A percentile compares a stretch with the other conserved stretches of the same genome.
phyloP scores from a whole-genome alignment of 2,888 invertebrate genomes.

The Aleiodes alternator region DNA sequence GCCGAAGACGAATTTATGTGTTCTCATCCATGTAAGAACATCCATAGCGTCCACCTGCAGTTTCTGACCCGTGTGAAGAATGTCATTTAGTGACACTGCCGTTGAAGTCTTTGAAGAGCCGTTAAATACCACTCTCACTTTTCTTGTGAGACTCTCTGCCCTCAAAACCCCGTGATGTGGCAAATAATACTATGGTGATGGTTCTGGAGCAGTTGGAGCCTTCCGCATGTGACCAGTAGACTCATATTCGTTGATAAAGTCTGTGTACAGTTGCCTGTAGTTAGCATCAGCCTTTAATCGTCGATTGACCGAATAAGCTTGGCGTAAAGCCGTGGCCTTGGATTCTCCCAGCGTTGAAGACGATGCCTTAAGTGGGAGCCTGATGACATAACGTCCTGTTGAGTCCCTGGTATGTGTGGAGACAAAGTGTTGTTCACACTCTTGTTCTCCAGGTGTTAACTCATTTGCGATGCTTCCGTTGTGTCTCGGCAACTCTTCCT shows the following conservation, averaged over 20 bases:
- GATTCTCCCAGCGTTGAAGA: background rate
- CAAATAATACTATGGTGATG: background rate
- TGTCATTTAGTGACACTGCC: background rate
- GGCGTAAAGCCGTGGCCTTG: background rate
- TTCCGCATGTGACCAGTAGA: background rate
- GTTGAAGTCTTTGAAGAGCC: background rate
- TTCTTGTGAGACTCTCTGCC: background rate
- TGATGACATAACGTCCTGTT: conserved; percentile 13
- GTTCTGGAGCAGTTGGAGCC: background rate
- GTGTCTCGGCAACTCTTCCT: conserved; percentile 11
- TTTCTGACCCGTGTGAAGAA: no score
- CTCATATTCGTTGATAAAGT: conserved; percentile 28
- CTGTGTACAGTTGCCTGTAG: background rate
- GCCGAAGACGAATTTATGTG: no score
- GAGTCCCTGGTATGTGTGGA: conserved; percentile 16
- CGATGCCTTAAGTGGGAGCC: background rate
- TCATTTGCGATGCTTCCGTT: background rate
- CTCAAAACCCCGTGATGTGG: conserved; percentile 17
- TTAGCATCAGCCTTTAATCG: background rate
- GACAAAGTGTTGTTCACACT: conserved; percentile 22
- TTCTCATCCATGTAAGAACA: no score
- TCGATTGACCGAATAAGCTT: background rate
- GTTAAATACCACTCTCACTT: background rate
- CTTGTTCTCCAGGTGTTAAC: background rate
- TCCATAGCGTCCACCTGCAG: no score